Evolutionary conservation across 1,140 invertebrate genomes (phyloP), one percentile per base, ranked within the genome.

Genomic region (Aphaenogaster floridana): DNA sequence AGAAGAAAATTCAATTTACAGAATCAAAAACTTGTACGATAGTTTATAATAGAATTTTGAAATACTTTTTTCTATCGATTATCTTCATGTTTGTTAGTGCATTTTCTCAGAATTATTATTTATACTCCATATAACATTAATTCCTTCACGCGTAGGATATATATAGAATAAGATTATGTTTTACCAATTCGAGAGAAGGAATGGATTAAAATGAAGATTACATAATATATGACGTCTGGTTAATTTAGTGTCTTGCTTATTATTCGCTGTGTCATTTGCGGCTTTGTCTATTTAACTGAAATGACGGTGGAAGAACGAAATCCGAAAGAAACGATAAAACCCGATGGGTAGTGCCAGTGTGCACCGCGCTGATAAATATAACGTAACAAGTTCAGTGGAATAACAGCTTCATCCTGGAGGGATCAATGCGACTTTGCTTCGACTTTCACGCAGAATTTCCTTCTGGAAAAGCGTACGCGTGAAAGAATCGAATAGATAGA

Each of bases 361-460:
- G 93, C 90, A 90, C 86, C 63, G 88, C 64, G 91, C 93, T 94
- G 94, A 94, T 94, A 94, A 94, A 94, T 94, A 94, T 94, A 94
- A 94, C 92, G 94, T 94, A 94, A 94, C 94, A 94, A 94, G 93
- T 94, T 94, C 92, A 91, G 89, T 91, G 92, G 92, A 94, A 94
- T 94, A 94, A 93, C 94, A 91, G 90, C 92, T 94, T 94, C 93
- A 94, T 94, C 93, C 93, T 92, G 76, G 89, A 92, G 91, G 94
- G 94, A 94, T 94, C 94, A 94, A 94, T 93, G 92, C 91, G 89
- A 90, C 89, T 90, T 90, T 90, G 84, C 89, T 84, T 76, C 90
- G 86, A 87, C 88, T 89, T 91, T 91, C 74, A 90, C 90, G 83
- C 90, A 87, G 88, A 89, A 89, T 91, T 91, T 91, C 87, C 88